Evolutionary conservation across 1,140 invertebrate species (phyloP), one percentile per base, ranked within the genome.

Genomic region (Drosophila lowei): DNA sequence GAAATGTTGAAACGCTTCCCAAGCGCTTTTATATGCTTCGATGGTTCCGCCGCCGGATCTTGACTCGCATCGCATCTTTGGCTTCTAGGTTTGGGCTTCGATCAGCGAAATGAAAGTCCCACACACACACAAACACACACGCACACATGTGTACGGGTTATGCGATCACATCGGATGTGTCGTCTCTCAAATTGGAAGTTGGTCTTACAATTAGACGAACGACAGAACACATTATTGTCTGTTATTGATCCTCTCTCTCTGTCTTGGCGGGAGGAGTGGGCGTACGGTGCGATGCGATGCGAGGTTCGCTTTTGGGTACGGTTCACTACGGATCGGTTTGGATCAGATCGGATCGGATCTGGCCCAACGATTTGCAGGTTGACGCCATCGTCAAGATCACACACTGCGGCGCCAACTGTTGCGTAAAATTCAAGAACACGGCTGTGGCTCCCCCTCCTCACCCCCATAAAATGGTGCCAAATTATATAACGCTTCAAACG

Each of bases 381-480:
- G 81, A 86, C 81, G 80, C 76, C 80, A 84, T 84, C 76, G 66
- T 65, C 79, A 79, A 72, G 80, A 84, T 79, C 80, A 72, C 63
- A 61, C 74, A 83, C 65, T 59, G 63, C 84, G 75, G 80, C 77
- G 81, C 81, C 81, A 85, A 85, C 84, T 86, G 80, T 86, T 85
- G 80, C 80, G 80, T 85, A 86, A 85, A 86, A 86, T 84, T 85
- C 80, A 85, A 85, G 80, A 85, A 81, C 80, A 77, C 63, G 9
- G 0, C 30, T 23, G 21, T 23, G 21, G 21, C 30, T 8, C 0
- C 3, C 9, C 30, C 30, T 2, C 34, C 3, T 11, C 11, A 0
- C 11, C 34, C 11, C 15, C 62, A 44, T 34, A 64, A 52, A 65
- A 65, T 65, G 63, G 63, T 57, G 66, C 43, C 65, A 56, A 68